Base-by-base conservation (phyloP, 2,797 vertebrate species). In the Triplophysa yarkandensis region DNA sequence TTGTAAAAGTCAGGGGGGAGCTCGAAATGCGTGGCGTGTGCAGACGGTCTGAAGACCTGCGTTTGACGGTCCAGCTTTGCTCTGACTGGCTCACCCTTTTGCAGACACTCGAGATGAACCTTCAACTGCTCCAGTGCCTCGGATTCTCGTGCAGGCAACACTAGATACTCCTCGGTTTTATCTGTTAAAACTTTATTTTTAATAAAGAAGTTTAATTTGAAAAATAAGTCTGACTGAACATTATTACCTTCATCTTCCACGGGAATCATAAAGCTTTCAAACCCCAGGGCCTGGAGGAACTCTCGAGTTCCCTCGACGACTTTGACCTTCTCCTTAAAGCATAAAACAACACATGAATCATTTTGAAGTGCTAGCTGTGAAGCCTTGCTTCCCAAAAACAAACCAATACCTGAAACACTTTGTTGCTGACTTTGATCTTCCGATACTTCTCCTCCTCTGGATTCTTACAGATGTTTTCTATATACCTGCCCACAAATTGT, bases 391-490 rank as follows among this genome's bases (percentile, higher is more conserved):
- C 58, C 36, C 2, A 30, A 66, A 16, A 8, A 43, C 7, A 19
- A 62, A 61, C n/a, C 4, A 5, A 6, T 39, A 96, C 95, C 94
- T 96, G 95, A 77, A 96, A 97, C 77, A 98, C 92, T 80, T 93
- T 97, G 90, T 98, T 98, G 80, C 94, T 92, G 68, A 96, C 80
- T 90, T 94, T 96, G 83, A 98, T 95, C 86, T 93, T 95, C 77
- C 86, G 90, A 84, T 95, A 97, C 79, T 96, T 98, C 82, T 98
- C 96, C 71, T 99, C 97, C 76, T 92, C 89, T 0, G 96, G 95
- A 68, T 96, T 95, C 80, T 94, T 93, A 62, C 89, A 94, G 74
- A 99, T 95, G 52, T 99, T 99, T 27, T 98, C 95, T 73, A 99
- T 82, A 82, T 98, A 99, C 74, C 96, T 99, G 84, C 68, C 4